phyloP scores from a whole-genome alignment of 1,140 invertebrate genomes.

The Drosophila miranda region DNA sequence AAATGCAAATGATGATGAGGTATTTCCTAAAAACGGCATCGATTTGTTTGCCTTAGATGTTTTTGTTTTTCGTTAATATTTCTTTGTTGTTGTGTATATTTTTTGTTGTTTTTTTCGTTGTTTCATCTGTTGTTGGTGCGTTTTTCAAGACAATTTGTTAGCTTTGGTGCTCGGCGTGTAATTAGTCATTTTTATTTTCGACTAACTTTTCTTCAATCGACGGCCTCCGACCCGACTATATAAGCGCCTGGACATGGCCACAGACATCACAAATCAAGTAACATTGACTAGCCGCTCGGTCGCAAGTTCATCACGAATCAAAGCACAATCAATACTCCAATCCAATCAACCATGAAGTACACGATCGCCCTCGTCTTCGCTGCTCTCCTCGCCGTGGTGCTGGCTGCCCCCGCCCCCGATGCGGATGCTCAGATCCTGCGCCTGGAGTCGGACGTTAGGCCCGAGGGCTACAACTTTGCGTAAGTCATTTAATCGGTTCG shows the following conservation, averaged over 20 bases:
- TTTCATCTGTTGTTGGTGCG: constrained; percentile 44
- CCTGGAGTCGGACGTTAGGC: constrained; percentile 83
- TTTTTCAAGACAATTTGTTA: constrained; percentile 74
- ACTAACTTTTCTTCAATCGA: constrained; percentile 63
- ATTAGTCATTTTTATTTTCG: constrained; percentile 79
- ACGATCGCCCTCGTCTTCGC: constrained; percentile 59
- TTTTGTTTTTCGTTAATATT: constrained; percentile 55
- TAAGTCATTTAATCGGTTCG: constrained; percentile 69
- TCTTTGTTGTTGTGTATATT: constrained; percentile 18
- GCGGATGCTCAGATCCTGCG: constrained; percentile 77
- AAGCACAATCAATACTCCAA: constrained; percentile 2
- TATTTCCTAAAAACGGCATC: constrained; percentile 73
- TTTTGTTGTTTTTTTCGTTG: constrained; percentile 13
- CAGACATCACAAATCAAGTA: constrained; percentile 67
- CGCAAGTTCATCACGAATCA: constrained; percentile 47
- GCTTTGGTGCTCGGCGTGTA: constrained; percentile 61
- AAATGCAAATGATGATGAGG: constrained; percentile 73
- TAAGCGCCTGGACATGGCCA: constrained; percentile 55
- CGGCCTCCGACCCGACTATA: constrained; percentile 58
- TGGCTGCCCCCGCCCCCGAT: constrained; percentile 62
- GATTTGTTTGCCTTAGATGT: constrained; percentile 75
- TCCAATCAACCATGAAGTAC: constrained; percentile 62
- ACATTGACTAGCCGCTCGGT: constrained; percentile 52
- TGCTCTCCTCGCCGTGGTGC: constrained; percentile 63
- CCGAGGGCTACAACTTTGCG: constrained; percentile 83